A percentile compares a stretch with the other conserved stretches of the same genome.
phyloP scores from a whole-genome alignment of 2,888 invertebrate genomes.

The Rhynchonema sp. region DNA sequence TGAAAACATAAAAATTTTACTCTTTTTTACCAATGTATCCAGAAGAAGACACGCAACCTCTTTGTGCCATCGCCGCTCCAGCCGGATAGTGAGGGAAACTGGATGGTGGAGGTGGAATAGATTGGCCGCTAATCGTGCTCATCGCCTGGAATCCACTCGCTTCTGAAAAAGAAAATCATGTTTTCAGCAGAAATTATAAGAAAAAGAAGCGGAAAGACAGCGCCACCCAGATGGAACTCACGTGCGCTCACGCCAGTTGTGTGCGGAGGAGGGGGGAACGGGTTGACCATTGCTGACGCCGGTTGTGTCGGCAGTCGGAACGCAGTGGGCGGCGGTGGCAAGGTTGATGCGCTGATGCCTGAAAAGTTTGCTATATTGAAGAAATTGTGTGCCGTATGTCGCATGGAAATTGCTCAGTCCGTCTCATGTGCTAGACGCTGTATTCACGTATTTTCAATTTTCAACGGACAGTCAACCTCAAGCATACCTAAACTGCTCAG shows the following conservation, averaged over 20 bases:
- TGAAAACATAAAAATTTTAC: too few relatives aligned
- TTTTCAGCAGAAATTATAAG: neutral
- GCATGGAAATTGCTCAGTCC: too few relatives aligned
- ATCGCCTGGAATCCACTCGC: neutral
- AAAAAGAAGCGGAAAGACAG: too few relatives aligned
- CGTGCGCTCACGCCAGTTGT: neutral
- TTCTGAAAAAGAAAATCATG: neutral
- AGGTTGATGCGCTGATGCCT: neutral
- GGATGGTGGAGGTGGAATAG: neutral
- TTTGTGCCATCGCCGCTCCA: too few relatives aligned
- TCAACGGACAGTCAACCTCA: too few relatives aligned
- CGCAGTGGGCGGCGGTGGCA: neutral
- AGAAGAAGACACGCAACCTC: too few relatives aligned
- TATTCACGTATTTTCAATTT: too few relatives aligned
- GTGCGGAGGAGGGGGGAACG: neutral
- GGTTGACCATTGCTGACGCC: neutral
- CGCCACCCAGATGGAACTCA: neutral
- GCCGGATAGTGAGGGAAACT: too few relatives aligned
- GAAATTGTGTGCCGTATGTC: too few relatives aligned
- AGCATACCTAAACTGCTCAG: conserved; percentile 25
- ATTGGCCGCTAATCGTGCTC: neutral
- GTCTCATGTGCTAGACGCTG: too few relatives aligned
- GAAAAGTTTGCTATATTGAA: too few relatives aligned
- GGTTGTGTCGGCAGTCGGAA: neutral
- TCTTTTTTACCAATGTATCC: too few relatives aligned